Percentiles rank a stretch among this genome's conserved stretches.
These are phyloP conservation scores for Oreochromis tanganicae DNA, from an alignment of 2,113 vertebrate species.

Conservation along the genomic window DNA sequence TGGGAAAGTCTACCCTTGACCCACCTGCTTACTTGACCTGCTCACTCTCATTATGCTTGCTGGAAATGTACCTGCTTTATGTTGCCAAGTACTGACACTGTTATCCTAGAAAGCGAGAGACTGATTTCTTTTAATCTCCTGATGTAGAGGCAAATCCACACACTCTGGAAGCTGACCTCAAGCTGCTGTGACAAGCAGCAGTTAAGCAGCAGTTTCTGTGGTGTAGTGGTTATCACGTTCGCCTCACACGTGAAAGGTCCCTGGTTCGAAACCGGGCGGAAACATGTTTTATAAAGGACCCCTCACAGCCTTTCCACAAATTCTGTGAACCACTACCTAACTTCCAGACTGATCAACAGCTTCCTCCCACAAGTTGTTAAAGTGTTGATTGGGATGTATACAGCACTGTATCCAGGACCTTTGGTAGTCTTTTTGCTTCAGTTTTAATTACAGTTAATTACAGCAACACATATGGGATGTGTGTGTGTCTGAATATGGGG, in stretches of 20 bases:
- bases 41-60: background rate
- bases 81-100: background rate
- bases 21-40: background rate
- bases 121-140: background rate
- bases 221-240: conserved; percentile 96
- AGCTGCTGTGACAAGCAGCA: background rate
- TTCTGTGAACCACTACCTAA: background rate
- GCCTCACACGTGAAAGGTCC: conserved; percentile 92
- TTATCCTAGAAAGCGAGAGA: background rate
- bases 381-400: background rate
- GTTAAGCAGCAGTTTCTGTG: conserved; percentile 78
- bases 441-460: background rate
- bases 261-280: conserved; percentile 88
- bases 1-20: background rate
- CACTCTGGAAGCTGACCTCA: fast-evolving
- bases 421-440: background rate
- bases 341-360: background rate
- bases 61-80: background rate
- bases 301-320: fast-evolving
- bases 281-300: conserved; percentile 50
- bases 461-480: background rate
- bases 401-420: background rate
- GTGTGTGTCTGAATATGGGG: background rate
- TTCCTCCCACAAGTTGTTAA: background rate
- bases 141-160: background rate